A percentile compares a stretch with the other conserved stretches of the same genome.
Evolutionary conservation across 2,113 vertebrate genomes (phyloP).

Genomic region (Castor canadensis): DNA sequence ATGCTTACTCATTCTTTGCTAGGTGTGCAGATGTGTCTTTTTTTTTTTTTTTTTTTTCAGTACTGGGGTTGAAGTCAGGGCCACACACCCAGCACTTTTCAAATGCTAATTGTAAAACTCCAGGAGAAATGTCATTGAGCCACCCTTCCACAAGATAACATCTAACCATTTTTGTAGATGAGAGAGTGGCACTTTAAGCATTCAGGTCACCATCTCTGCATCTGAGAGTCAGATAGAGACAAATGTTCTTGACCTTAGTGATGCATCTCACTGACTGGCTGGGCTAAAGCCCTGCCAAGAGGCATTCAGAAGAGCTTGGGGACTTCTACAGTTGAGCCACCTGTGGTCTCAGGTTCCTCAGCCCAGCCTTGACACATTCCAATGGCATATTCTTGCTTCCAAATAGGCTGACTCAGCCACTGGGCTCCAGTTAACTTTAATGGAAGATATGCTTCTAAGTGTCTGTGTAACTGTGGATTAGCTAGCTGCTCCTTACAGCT

Average conservation of each 20-base stretch:
- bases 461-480: slow-evolving; percentile 22
- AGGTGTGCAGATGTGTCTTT: no score
- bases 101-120: neutral
- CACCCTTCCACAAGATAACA: neutral
- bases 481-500: slow-evolving; percentile 73
- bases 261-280: slow-evolving; percentile 17
- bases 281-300: neutral
- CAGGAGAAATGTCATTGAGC: neutral
- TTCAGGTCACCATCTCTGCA: neutral
- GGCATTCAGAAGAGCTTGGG: slow-evolving; percentile 35
- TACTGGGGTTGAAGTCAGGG: no score
- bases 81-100: no score
- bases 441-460: slow-evolving; percentile 30
- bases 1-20: neutral
- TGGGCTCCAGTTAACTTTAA: neutral
- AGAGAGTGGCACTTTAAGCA: neutral
- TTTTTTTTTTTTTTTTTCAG: no score
- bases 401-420: neutral
- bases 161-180: neutral
- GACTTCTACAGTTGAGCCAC: rapidly evolving
- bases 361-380: neutral
- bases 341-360: neutral
- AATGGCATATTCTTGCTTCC: neutral
- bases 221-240: neutral
- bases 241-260: neutral